Base-by-base conservation (phyloP, 2,113 vertebrate species). In the Erpornis zantholeuca region DNA sequence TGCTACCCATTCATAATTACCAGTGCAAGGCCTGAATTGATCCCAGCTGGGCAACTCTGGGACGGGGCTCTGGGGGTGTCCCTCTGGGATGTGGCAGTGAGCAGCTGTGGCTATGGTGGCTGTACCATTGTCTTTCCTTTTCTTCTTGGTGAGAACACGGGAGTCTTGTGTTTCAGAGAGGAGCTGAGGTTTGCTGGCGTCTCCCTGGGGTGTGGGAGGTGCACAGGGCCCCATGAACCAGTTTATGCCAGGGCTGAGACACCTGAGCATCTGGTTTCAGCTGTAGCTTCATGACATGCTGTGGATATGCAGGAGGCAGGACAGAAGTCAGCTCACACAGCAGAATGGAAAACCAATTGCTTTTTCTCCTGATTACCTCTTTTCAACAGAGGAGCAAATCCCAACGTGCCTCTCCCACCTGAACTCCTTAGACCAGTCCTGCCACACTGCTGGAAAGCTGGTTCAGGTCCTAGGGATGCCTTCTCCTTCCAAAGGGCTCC, bases 141-240 rank as follows among this genome's bases (percentile, higher is more conserved):
- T 50, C 33, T 75, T 47, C 44, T 31, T 3, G 5, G 33, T 1
- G 2, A 76, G 66, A 21, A 5, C 21, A 12, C 0, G 0, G 5
- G 9, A 40, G 22, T 57, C 22, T 25, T 29, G 19, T 79, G 15
- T 54, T 68, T 69, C n/a, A 28, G 82, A 61, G 35, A 36, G 36
- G 12, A 38, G 56, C 6, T 76, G 73, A 57, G 35, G 24, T 52
- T 56, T 15, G 45, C 25, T 47, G 33, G 12, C 63, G 56, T 13
- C 35, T 61, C 13, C 29, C 23, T 90, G 64, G n/a, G 23, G 66
- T 3, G 5, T 1, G 1, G 61, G 53, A 64, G n/a, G 28, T 35
- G 54, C 76, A 35, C 50, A 3, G 9, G 3, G 23, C 14, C 6
- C 45, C n/a, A 5, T 9, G 29, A 86, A 23, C 36, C 4, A 0